Evolutionary conservation across 1,140 invertebrate genomes (phyloP).

Genomic region (Drosophila oshimai): DNA sequence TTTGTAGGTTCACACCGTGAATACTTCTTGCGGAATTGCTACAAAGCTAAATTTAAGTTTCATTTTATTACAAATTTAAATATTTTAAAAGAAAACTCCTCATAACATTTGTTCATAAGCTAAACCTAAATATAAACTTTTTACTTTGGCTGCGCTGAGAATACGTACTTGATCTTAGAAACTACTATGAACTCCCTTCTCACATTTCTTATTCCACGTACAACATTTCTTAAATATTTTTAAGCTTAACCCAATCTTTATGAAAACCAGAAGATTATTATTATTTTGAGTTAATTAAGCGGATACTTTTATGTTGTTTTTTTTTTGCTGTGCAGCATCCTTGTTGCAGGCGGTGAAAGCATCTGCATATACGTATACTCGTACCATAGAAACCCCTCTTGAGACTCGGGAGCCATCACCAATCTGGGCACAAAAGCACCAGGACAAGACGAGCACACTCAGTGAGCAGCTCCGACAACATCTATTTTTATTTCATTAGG

Average conservation of each 20-base stretch:
- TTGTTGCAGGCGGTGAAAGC: neutral
- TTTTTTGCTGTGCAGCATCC: neutral
- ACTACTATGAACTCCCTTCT: too few species aligned
- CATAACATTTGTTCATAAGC: too few species aligned
- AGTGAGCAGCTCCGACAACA: constrained; percentile 40
- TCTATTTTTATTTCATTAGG: constrained; percentile 80
- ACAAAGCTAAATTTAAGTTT: neutral
- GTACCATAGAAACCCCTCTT: neutral
- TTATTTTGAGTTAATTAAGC: too few species aligned
- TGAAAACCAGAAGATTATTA: too few species aligned
- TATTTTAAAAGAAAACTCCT: too few species aligned
- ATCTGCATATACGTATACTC: neutral
- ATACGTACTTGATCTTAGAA: too few species aligned
- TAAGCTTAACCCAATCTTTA: too few species aligned
- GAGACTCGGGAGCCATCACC: constrained; percentile 6
- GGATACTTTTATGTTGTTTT: too few species aligned
- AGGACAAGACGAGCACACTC: constrained; percentile 17
- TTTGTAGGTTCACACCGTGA: constrained; percentile 3
- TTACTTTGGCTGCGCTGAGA: too few species aligned
- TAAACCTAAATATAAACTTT: too few species aligned
- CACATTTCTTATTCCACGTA: too few species aligned
- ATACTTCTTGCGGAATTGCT: neutral
- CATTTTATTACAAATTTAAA: neutral
- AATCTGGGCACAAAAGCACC: constrained; percentile 22
- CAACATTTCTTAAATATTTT: too few species aligned